phyloP scores from a whole-genome alignment of 2,888 invertebrate genomes.

The Sylvicola fuscatus region DNA sequence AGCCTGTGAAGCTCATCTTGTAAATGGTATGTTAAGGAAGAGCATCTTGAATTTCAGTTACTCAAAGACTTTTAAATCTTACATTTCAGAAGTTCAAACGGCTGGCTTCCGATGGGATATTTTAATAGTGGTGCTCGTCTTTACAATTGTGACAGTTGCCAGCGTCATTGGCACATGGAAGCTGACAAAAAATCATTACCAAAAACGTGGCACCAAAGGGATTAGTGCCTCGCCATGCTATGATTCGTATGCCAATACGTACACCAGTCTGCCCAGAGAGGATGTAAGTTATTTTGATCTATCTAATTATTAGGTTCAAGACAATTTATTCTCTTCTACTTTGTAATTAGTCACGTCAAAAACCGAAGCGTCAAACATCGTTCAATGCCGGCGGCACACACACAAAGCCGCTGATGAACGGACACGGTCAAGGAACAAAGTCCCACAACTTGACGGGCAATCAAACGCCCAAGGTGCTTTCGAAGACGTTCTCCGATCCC shows the following conservation, averaged over 20 bases:
- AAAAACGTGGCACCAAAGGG: slow-evolving; percentile 1
- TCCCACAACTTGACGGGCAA: slow-evolving; percentile 38
- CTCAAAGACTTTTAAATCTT: no score
- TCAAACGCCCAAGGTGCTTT: slow-evolving; percentile 44
- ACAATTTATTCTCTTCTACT: slow-evolving; percentile 2
- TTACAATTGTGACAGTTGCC: slow-evolving; percentile 1
- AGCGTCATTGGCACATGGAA: not conserved
- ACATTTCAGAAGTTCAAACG: no score
- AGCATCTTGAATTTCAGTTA: no score
- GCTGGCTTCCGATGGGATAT: slow-evolving; percentile 26
- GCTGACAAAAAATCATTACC: not conserved
- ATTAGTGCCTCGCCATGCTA: slow-evolving; percentile 32
- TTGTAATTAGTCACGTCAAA: slow-evolving; percentile 15
- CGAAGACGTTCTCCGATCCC: slow-evolving; percentile 41
- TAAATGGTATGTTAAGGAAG: no score
- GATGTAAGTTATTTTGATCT: slow-evolving; percentile 29
- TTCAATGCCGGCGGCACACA: slow-evolving; percentile 34
- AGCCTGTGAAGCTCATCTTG: slow-evolving; percentile 26
- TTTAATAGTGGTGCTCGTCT: not conserved
- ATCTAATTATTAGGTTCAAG: not conserved
- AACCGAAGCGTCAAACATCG: slow-evolving; percentile 44
- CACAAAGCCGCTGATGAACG: slow-evolving; percentile 15
- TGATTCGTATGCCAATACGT: slow-evolving; percentile 63
- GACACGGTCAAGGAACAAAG: slow-evolving; percentile 27
- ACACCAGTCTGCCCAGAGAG: slow-evolving; percentile 62